These are phyloP conservation scores for Dorcus hopei DNA, from an alignment of 2,888 invertebrate genomes.

Conservation along the genomic window DNA sequence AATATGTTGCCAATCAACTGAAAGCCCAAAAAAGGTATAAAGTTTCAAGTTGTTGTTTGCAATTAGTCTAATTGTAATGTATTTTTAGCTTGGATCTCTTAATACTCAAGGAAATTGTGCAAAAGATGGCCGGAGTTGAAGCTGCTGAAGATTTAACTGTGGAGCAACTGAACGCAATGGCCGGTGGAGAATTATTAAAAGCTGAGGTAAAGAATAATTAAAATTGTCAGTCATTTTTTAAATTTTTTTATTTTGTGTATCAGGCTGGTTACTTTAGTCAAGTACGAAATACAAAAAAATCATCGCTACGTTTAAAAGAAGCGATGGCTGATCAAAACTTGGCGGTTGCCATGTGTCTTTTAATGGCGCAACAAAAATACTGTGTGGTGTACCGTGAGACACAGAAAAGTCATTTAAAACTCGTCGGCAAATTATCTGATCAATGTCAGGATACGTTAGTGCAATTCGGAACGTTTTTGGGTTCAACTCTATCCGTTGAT, in stretches of 20 bases:
- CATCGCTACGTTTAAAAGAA: slow-evolving; percentile 91
- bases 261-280: slow-evolving; percentile 97
- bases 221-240: not conserved
- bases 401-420: slow-evolving; percentile 77
- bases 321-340: slow-evolving; percentile 91
- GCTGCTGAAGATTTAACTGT: slow-evolving; percentile 93
- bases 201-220: slow-evolving; percentile 68
- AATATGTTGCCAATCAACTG: slow-evolving; percentile 95
- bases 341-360: slow-evolving; percentile 86
- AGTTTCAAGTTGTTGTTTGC: slow-evolving; percentile 11
- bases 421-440: slow-evolving; percentile 82
- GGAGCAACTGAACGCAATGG: slow-evolving; percentile 95
- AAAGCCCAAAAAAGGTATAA: slow-evolving; percentile 89
- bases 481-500: slow-evolving; percentile 88
- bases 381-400: slow-evolving; percentile 87
- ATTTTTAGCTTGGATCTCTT: slow-evolving; percentile 76
- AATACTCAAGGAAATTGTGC: slow-evolving; percentile 94
- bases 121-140: slow-evolving; percentile 99
- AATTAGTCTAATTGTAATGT: not conserved
- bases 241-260: slow-evolving; percentile 31
- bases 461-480: slow-evolving; percentile 95
- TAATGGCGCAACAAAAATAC: slow-evolving; percentile 96
- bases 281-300: slow-evolving; percentile 94
- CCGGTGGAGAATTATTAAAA: slow-evolving; percentile 91
- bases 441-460: slow-evolving; percentile 98